These are phyloP conservation scores for Leucoma salicis DNA, from an alignment of 2,888 invertebrate species.

Conservation along the genomic window DNA sequence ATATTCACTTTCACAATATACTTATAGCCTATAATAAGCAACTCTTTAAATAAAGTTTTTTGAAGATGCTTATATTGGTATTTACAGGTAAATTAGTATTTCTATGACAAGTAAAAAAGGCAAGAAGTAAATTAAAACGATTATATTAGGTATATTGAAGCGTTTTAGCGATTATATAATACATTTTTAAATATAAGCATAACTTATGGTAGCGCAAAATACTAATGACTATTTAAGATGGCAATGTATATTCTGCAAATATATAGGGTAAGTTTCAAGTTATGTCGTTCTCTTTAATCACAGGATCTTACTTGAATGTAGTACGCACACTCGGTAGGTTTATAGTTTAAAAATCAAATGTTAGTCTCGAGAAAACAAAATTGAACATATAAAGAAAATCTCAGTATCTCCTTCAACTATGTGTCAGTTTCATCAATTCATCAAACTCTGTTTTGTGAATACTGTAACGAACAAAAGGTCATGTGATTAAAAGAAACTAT, in stretches of 20 bases:
- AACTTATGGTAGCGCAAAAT: constrained; percentile 56
- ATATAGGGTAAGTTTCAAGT: constrained; percentile 4
- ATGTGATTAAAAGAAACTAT: background rate
- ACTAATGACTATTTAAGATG: constrained; percentile 72
- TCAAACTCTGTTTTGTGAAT: background rate
- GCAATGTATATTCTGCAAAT: constrained; percentile 47
- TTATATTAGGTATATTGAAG: constrained; percentile 11
- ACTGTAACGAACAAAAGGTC: background rate
- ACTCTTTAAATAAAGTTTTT: too few species aligned
- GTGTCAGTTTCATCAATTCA: too few species aligned
- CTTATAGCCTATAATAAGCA: too few species aligned
- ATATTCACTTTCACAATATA: too few species aligned
- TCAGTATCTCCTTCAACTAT: too few species aligned
- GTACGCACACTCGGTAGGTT: too few species aligned
- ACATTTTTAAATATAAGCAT: constrained; percentile 40
- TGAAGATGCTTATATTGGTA: background rate
- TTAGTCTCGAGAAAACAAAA: too few species aligned
- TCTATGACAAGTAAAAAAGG: constrained; percentile 18
- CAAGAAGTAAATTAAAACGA: constrained; percentile 27
- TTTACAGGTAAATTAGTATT: constrained; percentile 11
- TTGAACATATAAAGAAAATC: too few species aligned
- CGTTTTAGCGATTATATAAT: constrained; percentile 26
- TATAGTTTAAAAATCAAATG: too few species aligned
- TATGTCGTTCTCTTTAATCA: background rate
- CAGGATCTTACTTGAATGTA: background rate